Evolutionary conservation across 2,797 vertebrate species (phyloP), one percentile per base, ranked within the genome.

Genomic region (Agapornis canus): DNA sequence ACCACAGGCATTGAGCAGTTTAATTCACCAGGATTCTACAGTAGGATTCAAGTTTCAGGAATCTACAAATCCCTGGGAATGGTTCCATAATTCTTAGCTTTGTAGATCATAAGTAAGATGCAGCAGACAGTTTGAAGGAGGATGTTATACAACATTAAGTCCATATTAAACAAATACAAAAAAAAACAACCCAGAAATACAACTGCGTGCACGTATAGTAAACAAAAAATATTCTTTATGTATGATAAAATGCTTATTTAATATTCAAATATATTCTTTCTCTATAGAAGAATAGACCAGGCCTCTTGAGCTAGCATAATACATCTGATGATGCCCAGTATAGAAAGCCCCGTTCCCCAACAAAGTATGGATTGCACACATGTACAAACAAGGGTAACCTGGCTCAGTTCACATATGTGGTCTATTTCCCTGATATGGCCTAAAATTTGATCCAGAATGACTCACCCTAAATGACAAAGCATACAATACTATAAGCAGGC

Each of bases 11-110:
- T 5, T 11, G 7, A 27, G 37, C 35, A 95, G 80, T 90, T 89
- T 90, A 91, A 83, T 83, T 91, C 75, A 75, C 31, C 39, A 64
- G 32, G 54, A 87, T 87, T 83, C 61, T 69, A 37, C 18, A 63
- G 56, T 4, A 54, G 32, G 54, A 92, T 69, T 85, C 43, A 17
- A 32, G 83, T 86, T 81, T 82, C 79, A 82, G 59, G 88, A 72
- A 26, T 47, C 79, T 91, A 75, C 35, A 90, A 72, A 78, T 63
- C 69, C 45, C 27, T 65, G 27, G 29, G 69, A 78, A 87, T 37
- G 47, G 65, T 78, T 78, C 66, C 31, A 32, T 72, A 79, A 81
- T 81, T 88, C 84, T 83, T 88, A 54, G 19, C 43, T 81, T 90
- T 83, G 59, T 19, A 77, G 45, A 90, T 60, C 68, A 65, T 12